These are phyloP conservation scores for Drosophila phalerata DNA, from an alignment of 2,888 invertebrate genomes.

Conservation along the genomic window DNA sequence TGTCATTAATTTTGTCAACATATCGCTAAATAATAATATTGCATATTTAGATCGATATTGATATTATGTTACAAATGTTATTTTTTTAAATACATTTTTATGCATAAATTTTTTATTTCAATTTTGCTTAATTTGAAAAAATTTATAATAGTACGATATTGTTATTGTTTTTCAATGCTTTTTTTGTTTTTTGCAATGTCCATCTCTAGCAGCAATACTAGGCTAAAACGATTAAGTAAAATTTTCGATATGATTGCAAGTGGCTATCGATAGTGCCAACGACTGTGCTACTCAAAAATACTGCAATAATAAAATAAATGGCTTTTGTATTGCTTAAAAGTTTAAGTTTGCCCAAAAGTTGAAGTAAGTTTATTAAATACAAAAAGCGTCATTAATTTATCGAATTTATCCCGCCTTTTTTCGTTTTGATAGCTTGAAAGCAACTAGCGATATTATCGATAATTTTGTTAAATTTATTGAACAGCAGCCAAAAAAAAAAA, in stretches of 20 bases:
- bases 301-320: background rate
- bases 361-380: background rate
- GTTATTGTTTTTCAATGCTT: too few relatives aligned
- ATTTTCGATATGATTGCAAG: constrained; percentile 1
- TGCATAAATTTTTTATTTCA: too few relatives aligned
- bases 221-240: background rate
- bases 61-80: too few relatives aligned
- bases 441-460: background rate
- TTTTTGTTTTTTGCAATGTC: too few relatives aligned
- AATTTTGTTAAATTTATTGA: constrained; percentile 29
- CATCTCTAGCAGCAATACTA: background rate
- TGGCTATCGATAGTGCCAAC: background rate
- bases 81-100: too few relatives aligned
- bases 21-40: too few relatives aligned
- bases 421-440: constrained; percentile 1
- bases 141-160: too few relatives aligned
- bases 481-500: constrained; percentile 11
- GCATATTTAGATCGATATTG: too few relatives aligned
- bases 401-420: constrained; percentile 14
- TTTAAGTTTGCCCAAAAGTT: background rate
- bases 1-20: too few relatives aligned
- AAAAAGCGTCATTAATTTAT: background rate
- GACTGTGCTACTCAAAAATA: background rate
- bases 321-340: background rate
- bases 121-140: too few relatives aligned